Conservation (phyloP, 2,888 invertebrate species). For the Calameuta filiformis region DNA sequence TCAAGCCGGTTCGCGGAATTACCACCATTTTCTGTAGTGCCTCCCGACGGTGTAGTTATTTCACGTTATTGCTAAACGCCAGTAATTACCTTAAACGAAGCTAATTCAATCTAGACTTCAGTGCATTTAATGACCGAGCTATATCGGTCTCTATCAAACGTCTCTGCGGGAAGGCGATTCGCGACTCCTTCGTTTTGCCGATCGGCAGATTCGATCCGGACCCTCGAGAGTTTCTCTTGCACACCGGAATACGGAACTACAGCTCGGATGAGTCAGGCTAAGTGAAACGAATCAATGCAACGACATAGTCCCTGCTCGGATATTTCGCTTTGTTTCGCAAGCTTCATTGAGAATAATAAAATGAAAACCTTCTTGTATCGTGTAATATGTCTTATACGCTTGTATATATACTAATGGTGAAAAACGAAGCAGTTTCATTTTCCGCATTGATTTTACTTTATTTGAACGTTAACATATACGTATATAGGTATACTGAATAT, state of each 20-base stretch:
- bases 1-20: not conserved
- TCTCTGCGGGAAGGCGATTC: not conserved
- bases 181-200: not conserved
- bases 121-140: not conserved
- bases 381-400: not conserved
- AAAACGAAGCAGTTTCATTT: not conserved
- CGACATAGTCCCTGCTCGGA: not conserved
- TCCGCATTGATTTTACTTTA: not conserved
- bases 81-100: conserved; percentile 26
- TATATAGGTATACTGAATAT: not conserved
- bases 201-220: not conserved
- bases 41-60: conserved; percentile 16
- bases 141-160: not conserved
- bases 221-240: not conserved
- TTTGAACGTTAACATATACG: not conserved
- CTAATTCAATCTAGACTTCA: conserved; percentile 25
- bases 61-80: conserved; percentile 25
- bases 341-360: not conserved
- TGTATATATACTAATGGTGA: not conserved
- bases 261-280: not conserved
- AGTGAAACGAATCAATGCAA: not conserved
- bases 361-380: not conserved
- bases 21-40: conserved; percentile 4
- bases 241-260: no score
- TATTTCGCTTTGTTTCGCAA: not conserved